These are phyloP conservation scores for Clivina fossor DNA, from an alignment of 2,888 invertebrate genomes.

Conservation along the genomic window DNA sequence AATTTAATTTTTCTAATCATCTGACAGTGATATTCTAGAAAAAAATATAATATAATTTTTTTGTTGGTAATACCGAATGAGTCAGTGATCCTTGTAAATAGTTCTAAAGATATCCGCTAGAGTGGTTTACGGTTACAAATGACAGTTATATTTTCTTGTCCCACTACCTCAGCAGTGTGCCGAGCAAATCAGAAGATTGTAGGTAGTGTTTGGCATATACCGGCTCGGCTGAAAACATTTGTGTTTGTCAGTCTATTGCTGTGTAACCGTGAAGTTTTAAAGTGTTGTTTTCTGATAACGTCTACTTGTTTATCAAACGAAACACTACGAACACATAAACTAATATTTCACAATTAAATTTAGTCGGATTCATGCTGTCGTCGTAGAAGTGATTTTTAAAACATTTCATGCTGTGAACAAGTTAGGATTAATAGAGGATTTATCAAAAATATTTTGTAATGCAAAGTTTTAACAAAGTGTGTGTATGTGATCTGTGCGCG, in stretches of 20 bases:
- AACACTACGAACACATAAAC: not conserved
- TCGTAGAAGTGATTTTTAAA: slow-evolving; percentile 27
- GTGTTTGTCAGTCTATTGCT: slow-evolving; percentile 14
- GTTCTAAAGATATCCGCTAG: slow-evolving; percentile 2
- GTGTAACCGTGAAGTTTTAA: slow-evolving; percentile 21
- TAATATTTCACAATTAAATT: slow-evolving; percentile 16
- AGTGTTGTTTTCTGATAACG: slow-evolving; percentile 13
- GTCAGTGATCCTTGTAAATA: not conserved
- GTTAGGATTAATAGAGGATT: slow-evolving; percentile 20
- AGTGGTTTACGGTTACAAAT: not conserved
- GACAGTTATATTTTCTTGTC: slow-evolving; percentile 3
- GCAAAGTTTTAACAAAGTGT: slow-evolving; percentile 22
- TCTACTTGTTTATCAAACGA: slow-evolving; percentile 6
- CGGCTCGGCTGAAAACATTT: slow-evolving; percentile 20
- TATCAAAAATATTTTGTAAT: slow-evolving; percentile 23
- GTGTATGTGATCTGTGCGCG: slow-evolving; percentile 23
- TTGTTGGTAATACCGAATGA: not conserved
- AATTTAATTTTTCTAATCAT: too few relatives aligned
- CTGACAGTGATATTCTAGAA: too few relatives aligned
- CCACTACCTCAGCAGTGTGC: slow-evolving; percentile 1
- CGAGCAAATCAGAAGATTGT: slow-evolving; percentile 12
- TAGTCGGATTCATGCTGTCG: slow-evolving; percentile 18
- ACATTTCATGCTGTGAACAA: slow-evolving; percentile 26
- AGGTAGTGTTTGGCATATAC: slow-evolving; percentile 21
- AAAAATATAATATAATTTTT: too few relatives aligned